phyloP scores from a whole-genome alignment of 2,113 vertebrate genomes.

The Charina bottae region DNA sequence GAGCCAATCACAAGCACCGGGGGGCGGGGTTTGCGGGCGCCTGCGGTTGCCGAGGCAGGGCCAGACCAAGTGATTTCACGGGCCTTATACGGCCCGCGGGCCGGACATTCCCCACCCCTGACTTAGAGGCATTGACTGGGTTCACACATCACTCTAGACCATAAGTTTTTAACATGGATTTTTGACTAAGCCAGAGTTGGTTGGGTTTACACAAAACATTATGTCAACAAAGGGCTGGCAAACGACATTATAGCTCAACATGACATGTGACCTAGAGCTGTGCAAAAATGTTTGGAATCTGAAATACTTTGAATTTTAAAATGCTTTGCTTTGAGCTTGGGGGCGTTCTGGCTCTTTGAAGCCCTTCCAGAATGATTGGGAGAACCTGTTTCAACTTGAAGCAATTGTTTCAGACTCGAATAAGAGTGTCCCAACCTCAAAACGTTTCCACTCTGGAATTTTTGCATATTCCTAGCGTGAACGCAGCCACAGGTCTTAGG shows the following conservation, averaged over 20 bases:
- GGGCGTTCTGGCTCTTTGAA: not conserved
- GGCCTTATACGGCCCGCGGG: no score
- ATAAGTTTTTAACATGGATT: not conserved
- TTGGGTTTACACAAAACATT: not conserved
- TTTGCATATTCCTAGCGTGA: not conserved
- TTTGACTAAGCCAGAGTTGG: not conserved
- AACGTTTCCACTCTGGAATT: not conserved
- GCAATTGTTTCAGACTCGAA: not conserved
- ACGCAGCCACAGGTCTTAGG: not conserved
- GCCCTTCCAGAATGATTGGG: not conserved
- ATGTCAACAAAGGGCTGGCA: not conserved
- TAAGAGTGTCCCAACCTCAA: not conserved
- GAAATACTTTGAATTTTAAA: not conserved
- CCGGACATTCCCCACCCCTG: no score
- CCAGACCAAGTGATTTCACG: no score
- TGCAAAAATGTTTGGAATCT: not conserved
- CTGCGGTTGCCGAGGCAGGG: no score
- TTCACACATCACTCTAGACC: no score
- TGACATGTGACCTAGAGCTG: not conserved
- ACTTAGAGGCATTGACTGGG: not conserved
- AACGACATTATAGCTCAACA: not conserved
- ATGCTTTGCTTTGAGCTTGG: not conserved
- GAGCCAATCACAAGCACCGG: no score
- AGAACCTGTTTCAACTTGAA: not conserved
- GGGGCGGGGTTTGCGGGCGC: no score